Conservation (phyloP, 2,797 vertebrate species). For the Danio aesculapii region DNA sequence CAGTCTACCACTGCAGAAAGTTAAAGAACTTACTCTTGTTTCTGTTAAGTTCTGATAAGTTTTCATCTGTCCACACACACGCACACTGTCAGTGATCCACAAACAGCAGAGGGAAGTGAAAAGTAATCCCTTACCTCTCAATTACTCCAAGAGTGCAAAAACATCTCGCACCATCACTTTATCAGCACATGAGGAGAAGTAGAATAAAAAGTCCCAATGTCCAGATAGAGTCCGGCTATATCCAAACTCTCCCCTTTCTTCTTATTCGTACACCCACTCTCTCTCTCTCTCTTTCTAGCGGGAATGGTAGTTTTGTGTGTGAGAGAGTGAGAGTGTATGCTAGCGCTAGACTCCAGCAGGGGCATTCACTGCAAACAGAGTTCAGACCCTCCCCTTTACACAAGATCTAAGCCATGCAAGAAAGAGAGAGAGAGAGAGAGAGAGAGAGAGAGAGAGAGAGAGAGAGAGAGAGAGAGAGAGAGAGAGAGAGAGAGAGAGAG, state of each 20-base stretch:
- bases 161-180: constrained; percentile 35
- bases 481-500: constrained; percentile 23
- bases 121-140: constrained; percentile 51
- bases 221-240: constrained; percentile 17
- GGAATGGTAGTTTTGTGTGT: constrained; percentile 36
- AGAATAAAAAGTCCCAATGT: constrained; percentile 12
- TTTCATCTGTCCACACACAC: constrained; percentile 30
- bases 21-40: background rate
- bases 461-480: no score
- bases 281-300: constrained; percentile 31
- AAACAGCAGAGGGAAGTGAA: background rate
- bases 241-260: constrained; percentile 34
- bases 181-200: constrained; percentile 14
- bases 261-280: constrained; percentile 34
- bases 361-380: constrained; percentile 53
- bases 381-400: constrained; percentile 61
- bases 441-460: background rate
- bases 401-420: constrained; percentile 61
- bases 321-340: constrained; percentile 45
- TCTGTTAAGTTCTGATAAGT: background rate
- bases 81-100: constrained; percentile 19
- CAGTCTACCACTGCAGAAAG: background rate
- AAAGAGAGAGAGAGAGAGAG: constrained; percentile 1
- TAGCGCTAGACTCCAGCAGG: constrained; percentile 49
- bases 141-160: constrained; percentile 13